A percentile compares a stretch with the other conserved stretches of the same genome.
phyloP scores from a whole-genome alignment of 2,888 invertebrate genomes.

The Sicus ferrugineus region DNA sequence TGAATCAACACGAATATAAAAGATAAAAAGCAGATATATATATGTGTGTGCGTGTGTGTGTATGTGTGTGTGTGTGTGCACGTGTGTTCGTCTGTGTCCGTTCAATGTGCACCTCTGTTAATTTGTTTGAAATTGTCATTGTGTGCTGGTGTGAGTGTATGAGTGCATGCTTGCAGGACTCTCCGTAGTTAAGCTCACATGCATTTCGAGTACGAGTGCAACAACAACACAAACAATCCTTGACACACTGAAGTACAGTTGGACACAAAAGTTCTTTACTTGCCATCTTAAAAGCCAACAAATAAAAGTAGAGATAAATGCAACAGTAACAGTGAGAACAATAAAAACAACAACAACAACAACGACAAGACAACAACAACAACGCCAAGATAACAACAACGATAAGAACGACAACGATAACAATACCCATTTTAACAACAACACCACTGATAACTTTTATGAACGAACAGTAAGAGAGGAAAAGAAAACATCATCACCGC shows the following conservation, averaged over 20 bases:
- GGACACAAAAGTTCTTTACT: background rate
- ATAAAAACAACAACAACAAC: background rate
- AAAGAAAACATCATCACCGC: too few species aligned
- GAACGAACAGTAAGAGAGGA: too few species aligned
- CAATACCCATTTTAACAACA: too few species aligned
- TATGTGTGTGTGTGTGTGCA: background rate
- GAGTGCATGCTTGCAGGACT: background rate
- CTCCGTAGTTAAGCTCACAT: background rate
- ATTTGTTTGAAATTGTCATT: background rate
- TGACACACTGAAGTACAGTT: conserved; percentile 1
- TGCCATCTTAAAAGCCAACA: background rate
- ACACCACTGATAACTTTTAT: too few species aligned
- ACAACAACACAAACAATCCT: background rate
- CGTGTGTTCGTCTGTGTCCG: background rate
- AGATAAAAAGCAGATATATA: too few species aligned
- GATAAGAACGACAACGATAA: too few species aligned
- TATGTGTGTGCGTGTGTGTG: background rate
- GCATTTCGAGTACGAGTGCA: background rate
- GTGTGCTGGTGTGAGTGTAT: background rate
- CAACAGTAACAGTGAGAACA: too few species aligned
- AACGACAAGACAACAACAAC: background rate
- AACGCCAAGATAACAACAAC: background rate
- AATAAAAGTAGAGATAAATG: background rate
- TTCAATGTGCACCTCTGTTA: background rate
- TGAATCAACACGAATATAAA: too few species aligned